Evolutionary conservation across 2,113 vertebrate genomes (phyloP).

Genomic region (Stegostoma tigrinum): DNA sequence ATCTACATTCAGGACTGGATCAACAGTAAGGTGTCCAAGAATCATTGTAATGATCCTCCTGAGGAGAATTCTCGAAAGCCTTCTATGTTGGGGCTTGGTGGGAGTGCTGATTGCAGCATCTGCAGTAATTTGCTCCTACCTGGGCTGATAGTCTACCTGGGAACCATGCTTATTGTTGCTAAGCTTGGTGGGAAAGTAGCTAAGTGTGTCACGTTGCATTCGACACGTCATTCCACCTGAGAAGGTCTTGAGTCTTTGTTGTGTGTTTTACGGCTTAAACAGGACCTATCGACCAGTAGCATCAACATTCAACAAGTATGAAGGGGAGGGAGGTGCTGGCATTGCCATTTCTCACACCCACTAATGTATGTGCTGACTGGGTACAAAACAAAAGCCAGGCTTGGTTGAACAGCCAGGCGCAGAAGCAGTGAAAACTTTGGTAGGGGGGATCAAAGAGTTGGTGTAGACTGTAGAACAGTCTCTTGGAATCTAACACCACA

Average conservation of each 20-base stretch:
- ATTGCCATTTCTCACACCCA: neutral
- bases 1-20: neutral
- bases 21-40: neutral
- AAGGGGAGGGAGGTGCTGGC: neutral
- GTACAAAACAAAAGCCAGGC: neutral
- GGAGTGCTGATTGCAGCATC: neutral
- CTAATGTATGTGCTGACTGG: neutral
- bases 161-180: neutral
- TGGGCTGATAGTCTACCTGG: neutral
- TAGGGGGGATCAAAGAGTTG: neutral
- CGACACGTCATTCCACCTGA: neutral
- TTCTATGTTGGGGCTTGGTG: neutral
- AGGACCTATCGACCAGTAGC: neutral
- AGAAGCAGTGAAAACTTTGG: neutral
- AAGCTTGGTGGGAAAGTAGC: neutral
- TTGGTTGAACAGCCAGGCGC: neutral
- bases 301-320: neutral
- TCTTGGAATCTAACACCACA: neutral
- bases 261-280: neutral
- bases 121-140: too few species aligned
- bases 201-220: neutral
- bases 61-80: too few species aligned
- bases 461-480: neutral
- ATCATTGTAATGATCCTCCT: neutral
- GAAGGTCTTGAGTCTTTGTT: neutral